Evolutionary conservation across 1,140 invertebrate genomes (phyloP).

Genomic region (Chrysoperla carnea): DNA sequence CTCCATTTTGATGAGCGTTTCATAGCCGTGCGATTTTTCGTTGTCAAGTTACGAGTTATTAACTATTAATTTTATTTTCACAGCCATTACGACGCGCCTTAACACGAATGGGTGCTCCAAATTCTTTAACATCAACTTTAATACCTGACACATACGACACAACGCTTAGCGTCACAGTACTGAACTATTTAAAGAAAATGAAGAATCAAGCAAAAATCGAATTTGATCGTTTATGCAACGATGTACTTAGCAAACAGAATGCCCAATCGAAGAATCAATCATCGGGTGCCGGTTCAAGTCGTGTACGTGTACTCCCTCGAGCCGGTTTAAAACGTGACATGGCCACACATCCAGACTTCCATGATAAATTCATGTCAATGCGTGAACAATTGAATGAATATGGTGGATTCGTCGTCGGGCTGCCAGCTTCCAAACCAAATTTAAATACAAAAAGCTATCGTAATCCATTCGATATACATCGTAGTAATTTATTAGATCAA

Average conservation of each 20-base stretch:
- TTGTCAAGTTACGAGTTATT: too few species aligned
- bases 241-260: constrained; percentile 19
- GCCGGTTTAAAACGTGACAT: constrained; percentile 56
- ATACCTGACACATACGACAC: constrained; percentile 88
- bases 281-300: constrained; percentile 17
- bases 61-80: constrained; percentile 16
- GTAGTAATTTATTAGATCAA: constrained; percentile 79
- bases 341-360: constrained; percentile 57
- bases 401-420: constrained; percentile 61
- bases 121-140: constrained; percentile 59
- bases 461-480: constrained; percentile 91
- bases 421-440: constrained; percentile 32
- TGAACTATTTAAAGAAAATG: constrained; percentile 86
- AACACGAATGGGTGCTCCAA: constrained; percentile 72
- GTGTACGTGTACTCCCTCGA: constrained; percentile 49
- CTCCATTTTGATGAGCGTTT: too few species aligned
- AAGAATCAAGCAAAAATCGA: constrained; percentile 93
- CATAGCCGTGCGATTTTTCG: too few species aligned
- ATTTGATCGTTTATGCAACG: constrained; percentile 70
- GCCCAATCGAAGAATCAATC: constrained; percentile 13
- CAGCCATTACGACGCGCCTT: constrained; percentile 79
- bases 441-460: constrained; percentile 39
- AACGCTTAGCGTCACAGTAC: constrained; percentile 79
- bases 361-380: constrained; percentile 65
- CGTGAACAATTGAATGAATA: constrained; percentile 77